Percentiles rank a stretch among this genome's conserved stretches.
These are phyloP conservation scores for Seriola rivoliana DNA, from an alignment of 2,113 vertebrate species.

Conservation along the genomic window DNA sequence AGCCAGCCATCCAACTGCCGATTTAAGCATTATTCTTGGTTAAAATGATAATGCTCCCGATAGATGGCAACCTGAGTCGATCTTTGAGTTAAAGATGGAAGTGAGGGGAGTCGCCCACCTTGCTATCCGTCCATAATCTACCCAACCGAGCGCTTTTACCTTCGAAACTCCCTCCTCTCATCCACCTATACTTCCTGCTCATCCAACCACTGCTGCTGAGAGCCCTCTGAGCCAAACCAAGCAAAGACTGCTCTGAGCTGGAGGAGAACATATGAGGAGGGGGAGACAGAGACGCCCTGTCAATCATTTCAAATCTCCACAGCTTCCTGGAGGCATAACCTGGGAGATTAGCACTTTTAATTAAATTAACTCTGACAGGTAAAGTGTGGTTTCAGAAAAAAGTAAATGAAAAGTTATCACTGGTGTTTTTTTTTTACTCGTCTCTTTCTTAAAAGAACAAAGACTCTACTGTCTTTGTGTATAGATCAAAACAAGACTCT, in stretches of 20 bases:
- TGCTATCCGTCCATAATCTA: conserved; percentile 1
- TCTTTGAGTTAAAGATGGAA: conserved; percentile 10
- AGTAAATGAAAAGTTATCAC: conserved; percentile 6
- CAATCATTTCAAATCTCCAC: neutral
- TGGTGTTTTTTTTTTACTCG: neutral
- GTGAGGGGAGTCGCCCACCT: neutral
- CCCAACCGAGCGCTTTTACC: neutral
- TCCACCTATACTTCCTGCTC: conserved; percentile 7
- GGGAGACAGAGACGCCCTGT: neutral
- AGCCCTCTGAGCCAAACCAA: conserved; percentile 2
- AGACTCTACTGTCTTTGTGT: neutral
- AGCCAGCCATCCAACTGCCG: neutral
- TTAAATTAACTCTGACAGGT: conserved; percentile 19
- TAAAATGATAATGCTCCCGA: conserved; percentile 28
- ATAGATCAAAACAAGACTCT: neutral
- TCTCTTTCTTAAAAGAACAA: neutral
- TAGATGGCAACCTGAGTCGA: neutral
- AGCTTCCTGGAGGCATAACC: conserved; percentile 21
- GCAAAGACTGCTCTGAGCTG: neutral
- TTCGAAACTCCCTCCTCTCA: conserved; percentile 11
- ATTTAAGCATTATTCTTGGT: conserved; percentile 47
- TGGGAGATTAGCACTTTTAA: conserved; percentile 27
- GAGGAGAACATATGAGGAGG: neutral
- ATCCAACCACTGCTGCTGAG: conserved; percentile 1
- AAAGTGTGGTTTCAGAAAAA: neutral